phyloP scores from a whole-genome alignment of 2,888 invertebrate species.

The Ormyrus thymus region DNA sequence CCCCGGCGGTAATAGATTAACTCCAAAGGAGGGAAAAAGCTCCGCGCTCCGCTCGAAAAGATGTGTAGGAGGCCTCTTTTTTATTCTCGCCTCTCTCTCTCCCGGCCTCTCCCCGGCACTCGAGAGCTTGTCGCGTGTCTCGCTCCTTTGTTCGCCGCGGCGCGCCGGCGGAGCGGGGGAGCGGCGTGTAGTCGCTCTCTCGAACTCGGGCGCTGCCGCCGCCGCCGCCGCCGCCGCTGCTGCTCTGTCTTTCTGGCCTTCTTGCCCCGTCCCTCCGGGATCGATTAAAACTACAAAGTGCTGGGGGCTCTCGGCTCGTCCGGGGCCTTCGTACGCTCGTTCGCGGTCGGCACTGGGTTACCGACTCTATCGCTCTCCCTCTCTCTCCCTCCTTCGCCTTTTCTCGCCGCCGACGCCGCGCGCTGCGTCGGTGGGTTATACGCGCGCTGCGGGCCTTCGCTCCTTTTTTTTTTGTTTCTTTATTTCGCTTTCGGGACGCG shows the following conservation, averaged over 20 bases:
- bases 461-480: neutral
- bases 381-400: constrained; percentile 43
- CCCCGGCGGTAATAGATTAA: constrained; percentile 1
- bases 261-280: constrained; percentile 60
- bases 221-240: too few species aligned
- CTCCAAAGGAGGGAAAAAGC: neutral
- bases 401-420: constrained; percentile 12
- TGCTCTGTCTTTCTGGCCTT: constrained; percentile 55
- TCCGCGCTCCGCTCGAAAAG: neutral
- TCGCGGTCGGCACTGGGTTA: constrained; percentile 73
- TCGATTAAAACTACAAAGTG: constrained; percentile 74
- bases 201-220: too few species aligned
- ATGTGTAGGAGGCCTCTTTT: constrained; percentile 51
- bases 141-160: constrained; percentile 55
- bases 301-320: constrained; percentile 58
- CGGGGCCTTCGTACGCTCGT: constrained; percentile 63
- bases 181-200: neutral
- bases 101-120: constrained; percentile 43
- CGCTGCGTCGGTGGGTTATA: neutral
- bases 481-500: neutral
- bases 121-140: constrained; percentile 54
- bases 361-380: constrained; percentile 64
- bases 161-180: constrained; percentile 53
- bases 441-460: neutral
- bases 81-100: constrained; percentile 9